Conservation (phyloP, 2,113 vertebrate species). For the Dipodomys ordii region DNA sequence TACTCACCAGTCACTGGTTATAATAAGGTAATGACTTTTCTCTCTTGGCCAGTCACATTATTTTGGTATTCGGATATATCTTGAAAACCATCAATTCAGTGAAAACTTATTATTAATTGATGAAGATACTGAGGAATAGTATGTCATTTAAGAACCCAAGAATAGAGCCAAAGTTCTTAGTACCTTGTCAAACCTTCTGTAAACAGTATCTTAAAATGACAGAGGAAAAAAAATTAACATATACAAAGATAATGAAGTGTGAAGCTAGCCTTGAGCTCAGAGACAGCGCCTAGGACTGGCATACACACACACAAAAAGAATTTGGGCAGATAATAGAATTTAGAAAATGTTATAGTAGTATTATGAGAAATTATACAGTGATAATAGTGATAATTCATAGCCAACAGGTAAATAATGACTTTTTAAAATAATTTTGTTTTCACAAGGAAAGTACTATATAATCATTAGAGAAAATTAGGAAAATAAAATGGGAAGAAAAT, state of each 20-base stretch:
- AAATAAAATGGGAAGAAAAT: too few species aligned
- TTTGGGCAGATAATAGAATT: not conserved
- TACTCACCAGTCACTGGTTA: slow-evolving; percentile 87
- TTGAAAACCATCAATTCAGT: slow-evolving; percentile 1
- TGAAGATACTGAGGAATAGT: slow-evolving; percentile 29
- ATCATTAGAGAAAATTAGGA: not conserved
- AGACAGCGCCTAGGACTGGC: too few species aligned
- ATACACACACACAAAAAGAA: too few species aligned
- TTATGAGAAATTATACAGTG: not conserved
- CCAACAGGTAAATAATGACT: not conserved
- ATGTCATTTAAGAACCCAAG: not conserved
- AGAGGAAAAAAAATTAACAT: not conserved
- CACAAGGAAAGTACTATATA: too few species aligned
- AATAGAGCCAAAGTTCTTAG: slow-evolving; percentile 4
- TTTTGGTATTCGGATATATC: slow-evolving; percentile 32
- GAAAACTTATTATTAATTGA: not conserved
- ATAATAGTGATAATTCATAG: not conserved
- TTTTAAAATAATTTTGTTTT: not conserved
- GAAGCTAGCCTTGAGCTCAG: not conserved
- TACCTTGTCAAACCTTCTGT: slow-evolving; percentile 13
- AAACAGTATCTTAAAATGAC: not conserved
- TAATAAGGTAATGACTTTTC: slow-evolving; percentile 87
- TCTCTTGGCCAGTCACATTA: not conserved
- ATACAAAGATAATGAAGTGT: not conserved
- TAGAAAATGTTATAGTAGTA: not conserved